Evolutionary conservation across 2,113 vertebrate genomes (phyloP).

Genomic region (Burhinus oedicnemus): DNA sequence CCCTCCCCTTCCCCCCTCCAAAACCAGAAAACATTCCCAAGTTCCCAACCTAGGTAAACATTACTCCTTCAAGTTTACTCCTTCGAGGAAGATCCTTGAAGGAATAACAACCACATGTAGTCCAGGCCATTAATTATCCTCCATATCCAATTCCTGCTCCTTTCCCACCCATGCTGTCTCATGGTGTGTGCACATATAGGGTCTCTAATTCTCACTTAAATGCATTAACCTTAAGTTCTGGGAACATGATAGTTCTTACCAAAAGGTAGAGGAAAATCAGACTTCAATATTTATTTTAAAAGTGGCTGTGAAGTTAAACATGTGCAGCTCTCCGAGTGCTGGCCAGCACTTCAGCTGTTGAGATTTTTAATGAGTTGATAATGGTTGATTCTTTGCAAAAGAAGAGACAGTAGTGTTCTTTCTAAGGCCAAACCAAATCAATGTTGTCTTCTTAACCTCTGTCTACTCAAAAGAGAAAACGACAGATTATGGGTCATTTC

Average conservation of each 20-base stretch:
- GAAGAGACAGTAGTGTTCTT: background rate
- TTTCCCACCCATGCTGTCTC: background rate
- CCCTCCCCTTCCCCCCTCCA: rapidly evolving
- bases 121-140: background rate
- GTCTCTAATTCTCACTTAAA: background rate
- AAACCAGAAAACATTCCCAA: background rate
- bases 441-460: background rate
- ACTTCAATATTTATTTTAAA: background rate
- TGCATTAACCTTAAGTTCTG: background rate
- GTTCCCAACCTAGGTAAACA: background rate
- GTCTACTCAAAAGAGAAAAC: background rate
- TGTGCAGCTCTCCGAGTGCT: background rate
- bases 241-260: background rate
- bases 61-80: background rate
- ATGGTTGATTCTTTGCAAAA: background rate
- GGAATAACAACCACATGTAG: background rate
- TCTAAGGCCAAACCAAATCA: background rate
- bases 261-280: background rate
- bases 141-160: background rate
- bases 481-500: background rate
- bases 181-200: background rate
- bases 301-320: background rate
- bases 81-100: background rate
- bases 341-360: background rate
- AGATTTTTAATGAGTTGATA: background rate